A percentile compares a stretch with the other conserved stretches of the same genome.
These are phyloP conservation scores for Hydrolagus affinis DNA, from an alignment of 2,113 vertebrate species.

Conservation along the genomic window DNA sequence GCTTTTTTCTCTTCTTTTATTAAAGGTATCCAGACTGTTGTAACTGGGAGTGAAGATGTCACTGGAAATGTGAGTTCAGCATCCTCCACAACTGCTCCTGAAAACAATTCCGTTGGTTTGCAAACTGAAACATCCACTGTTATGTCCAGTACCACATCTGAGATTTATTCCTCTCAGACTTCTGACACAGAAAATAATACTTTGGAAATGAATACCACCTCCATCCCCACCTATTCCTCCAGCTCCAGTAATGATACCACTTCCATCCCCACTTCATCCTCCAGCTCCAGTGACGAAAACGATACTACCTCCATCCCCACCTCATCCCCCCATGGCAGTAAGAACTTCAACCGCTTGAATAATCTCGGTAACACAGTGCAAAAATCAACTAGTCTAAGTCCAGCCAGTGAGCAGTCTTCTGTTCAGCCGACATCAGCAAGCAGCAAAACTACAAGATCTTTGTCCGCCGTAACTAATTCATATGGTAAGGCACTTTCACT, in stretches of 20 bases:
- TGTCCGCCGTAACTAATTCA: too few relatives aligned
- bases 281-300: too few relatives aligned
- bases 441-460: too few relatives aligned
- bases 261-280: too few relatives aligned
- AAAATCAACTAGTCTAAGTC: too few relatives aligned
- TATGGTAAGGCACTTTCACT: not conserved
- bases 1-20: constrained; percentile 8
- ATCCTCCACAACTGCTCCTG: not conserved
- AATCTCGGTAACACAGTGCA: too few relatives aligned
- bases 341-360: too few relatives aligned
- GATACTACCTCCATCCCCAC: too few relatives aligned
- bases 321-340: too few relatives aligned
- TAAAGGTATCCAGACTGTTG: not conserved
- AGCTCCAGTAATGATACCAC: not conserved
- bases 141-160: not conserved
- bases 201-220: not conserved
- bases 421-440: too few relatives aligned
- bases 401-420: too few relatives aligned
- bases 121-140: not conserved
- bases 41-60: not conserved
- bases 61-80: not conserved
- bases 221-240: not conserved
- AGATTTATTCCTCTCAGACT: not conserved
- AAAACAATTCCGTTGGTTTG: not conserved
- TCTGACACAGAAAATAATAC: too few relatives aligned